Conservation (phyloP, 2,113 vertebrate species). For the Chaenogobius annularis region DNA sequence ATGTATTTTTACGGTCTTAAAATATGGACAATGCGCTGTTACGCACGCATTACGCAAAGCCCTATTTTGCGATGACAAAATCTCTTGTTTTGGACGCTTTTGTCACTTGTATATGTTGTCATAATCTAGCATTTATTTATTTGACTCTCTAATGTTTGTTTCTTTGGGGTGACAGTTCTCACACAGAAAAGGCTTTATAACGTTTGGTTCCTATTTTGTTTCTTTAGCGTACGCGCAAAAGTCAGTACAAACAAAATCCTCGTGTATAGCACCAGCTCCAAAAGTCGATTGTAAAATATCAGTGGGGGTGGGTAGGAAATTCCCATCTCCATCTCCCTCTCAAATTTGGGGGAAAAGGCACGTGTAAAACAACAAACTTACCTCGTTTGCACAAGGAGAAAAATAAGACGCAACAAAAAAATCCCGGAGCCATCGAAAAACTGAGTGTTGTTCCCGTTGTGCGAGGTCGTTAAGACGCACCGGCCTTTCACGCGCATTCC, state of each 20-base stretch:
- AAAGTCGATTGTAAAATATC: neutral
- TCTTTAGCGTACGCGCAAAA: neutral
- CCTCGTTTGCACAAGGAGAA: neutral
- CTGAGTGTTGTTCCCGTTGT: constrained; percentile 22
- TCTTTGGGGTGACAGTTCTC: neutral
- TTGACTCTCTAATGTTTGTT: neutral
- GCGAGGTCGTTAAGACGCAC: constrained; percentile 38
- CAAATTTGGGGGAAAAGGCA: neutral
- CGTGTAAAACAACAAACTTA: constrained; percentile 12
- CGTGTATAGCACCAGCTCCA: neutral
- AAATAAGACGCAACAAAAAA: neutral
- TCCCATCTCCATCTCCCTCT: neutral
- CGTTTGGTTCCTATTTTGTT: neutral
- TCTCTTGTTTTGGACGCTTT: neutral
- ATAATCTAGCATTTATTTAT: neutral
- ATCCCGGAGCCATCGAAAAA: neutral
- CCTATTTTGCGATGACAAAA: neutral
- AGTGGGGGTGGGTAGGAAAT: neutral
- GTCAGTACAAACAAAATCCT: neutral
- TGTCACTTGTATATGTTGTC: neutral
- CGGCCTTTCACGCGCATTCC: constrained; percentile 33
- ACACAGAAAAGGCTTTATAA: neutral
- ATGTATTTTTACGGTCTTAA: neutral
- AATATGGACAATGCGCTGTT: neutral
- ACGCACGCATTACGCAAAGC: neutral